phyloP scores from a whole-genome alignment of 1,140 invertebrate genomes.

The Pteromalus puparum region DNA sequence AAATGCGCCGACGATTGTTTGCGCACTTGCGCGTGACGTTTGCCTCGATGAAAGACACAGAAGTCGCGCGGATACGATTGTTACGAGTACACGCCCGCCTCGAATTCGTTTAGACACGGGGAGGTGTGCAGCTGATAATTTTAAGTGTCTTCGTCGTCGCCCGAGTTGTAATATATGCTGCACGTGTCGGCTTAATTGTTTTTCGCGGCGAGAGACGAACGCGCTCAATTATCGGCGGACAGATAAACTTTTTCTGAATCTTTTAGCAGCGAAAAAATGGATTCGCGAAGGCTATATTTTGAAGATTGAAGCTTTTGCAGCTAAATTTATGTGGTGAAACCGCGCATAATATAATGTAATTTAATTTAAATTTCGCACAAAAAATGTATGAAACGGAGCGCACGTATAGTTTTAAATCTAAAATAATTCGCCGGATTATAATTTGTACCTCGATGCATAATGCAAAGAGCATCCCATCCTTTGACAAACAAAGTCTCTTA shows the following conservation, averaged over 20 bases:
- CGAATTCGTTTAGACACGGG: neutral
- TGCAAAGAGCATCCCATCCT: neutral
- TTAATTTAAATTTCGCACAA: too few species aligned
- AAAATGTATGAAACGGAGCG: too few species aligned
- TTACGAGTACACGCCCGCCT: neutral
- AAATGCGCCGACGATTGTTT: conserved; percentile 22
- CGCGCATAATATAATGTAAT: too few species aligned
- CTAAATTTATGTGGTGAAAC: too few species aligned
- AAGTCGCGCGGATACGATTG: neutral
- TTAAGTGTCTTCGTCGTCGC: neutral
- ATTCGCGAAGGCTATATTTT: neutral
- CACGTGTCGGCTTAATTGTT: neutral
- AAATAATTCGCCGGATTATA: neutral
- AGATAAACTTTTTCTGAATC: neutral
- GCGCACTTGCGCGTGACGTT: conserved; percentile 25
- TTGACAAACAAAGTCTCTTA: neutral
- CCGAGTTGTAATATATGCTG: neutral
- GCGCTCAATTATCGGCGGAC: neutral
- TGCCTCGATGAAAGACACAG: neutral
- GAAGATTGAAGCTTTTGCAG: neutral
- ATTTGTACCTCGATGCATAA: neutral
- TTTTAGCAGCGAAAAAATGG: neutral
- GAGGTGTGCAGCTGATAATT: neutral
- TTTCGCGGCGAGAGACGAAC: neutral
- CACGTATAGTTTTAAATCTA: neutral